phyloP scores from a whole-genome alignment of 2,113 vertebrate genomes.

The Bufo gargarizans region DNA sequence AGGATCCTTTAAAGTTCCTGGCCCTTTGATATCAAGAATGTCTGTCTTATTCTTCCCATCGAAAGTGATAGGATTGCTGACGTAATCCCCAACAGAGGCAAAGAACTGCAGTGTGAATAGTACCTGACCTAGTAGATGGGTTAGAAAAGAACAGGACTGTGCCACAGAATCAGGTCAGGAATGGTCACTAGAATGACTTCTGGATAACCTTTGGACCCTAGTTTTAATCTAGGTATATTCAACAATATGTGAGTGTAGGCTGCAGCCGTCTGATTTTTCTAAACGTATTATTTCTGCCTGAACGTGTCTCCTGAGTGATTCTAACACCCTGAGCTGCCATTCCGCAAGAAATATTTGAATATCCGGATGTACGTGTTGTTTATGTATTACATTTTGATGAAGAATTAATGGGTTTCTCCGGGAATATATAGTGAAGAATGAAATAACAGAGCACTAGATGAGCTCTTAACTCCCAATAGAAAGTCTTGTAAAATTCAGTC shows the following conservation, averaged over 20 bases:
- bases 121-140: background rate
- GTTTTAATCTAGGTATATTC: background rate
- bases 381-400: slow-evolving; percentile 2
- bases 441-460: background rate
- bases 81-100: background rate
- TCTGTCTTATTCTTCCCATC: background rate
- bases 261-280: background rate
- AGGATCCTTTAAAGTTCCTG: background rate
- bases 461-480: background rate
- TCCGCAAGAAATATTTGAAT: background rate
- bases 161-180: background rate
- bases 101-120: background rate
- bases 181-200: background rate
- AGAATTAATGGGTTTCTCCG: slow-evolving; percentile 9
- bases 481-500: background rate
- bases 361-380: slow-evolving; percentile 3
- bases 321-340: background rate
- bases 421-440: background rate
- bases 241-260: background rate
- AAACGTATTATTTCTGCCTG: background rate
- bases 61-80: background rate
- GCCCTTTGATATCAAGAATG: background rate
- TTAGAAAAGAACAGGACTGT: no score
- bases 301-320: background rate
- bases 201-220: background rate